Conservation (phyloP, 2,888 invertebrate species). For the Theodoxus fluviatilis region DNA sequence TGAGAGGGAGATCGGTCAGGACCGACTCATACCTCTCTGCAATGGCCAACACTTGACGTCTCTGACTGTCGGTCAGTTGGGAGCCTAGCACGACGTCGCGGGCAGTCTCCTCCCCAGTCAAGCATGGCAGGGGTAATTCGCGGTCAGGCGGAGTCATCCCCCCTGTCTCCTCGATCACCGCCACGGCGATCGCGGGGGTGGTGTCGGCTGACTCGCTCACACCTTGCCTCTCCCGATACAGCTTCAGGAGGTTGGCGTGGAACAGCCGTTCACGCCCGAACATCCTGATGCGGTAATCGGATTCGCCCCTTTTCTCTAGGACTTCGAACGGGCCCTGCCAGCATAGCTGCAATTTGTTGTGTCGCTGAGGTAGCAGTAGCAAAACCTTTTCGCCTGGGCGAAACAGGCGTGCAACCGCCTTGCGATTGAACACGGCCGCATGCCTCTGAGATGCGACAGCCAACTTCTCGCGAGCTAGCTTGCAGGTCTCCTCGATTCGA, state of each 20-base stretch:
- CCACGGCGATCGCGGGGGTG: neutral
- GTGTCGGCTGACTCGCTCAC: too few relatives aligned
- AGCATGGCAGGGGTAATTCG: too few relatives aligned
- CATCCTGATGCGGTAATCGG: neutral
- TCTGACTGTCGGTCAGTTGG: neutral
- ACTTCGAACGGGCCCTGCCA: slow-evolving; percentile 34
- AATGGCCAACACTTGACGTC: neutral
- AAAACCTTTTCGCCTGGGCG: slow-evolving; percentile 31
- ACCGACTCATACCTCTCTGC: neutral
- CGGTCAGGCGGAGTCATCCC: neutral
- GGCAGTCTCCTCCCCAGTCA: neutral
- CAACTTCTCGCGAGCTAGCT: slow-evolving; percentile 29
- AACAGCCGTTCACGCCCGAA: neutral
- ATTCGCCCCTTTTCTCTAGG: neutral
- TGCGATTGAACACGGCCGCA: slow-evolving; percentile 28
- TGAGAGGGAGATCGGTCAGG: neutral
- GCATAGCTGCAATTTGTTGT: slow-evolving; percentile 33
- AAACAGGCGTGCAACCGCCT: slow-evolving; percentile 23
- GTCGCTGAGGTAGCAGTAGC: slow-evolving; percentile 31
- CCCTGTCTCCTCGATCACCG: neutral
- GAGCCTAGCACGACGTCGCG: neutral
- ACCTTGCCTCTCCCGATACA: neutral
- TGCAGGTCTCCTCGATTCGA: slow-evolving; percentile 12
- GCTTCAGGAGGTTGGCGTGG: slow-evolving; percentile 24
- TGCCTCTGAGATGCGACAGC: slow-evolving; percentile 13